Conservation (phyloP, 2,113 vertebrate species). For the Elephantulus edwardii region DNA sequence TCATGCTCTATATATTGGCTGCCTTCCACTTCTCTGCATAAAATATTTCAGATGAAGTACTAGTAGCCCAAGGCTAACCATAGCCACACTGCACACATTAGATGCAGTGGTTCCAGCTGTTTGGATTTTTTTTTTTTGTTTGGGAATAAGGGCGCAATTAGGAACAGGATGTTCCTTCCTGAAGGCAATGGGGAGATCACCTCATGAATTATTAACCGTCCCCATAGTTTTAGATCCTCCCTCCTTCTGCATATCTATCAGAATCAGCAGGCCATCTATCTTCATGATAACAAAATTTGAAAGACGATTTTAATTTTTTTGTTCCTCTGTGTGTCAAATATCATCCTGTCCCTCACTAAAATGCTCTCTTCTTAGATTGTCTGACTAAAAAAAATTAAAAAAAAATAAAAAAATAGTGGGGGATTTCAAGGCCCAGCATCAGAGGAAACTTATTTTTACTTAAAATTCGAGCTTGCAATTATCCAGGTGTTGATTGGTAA, state of each 20-base stretch:
- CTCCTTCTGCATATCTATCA: neutral
- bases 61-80: conserved; percentile 21
- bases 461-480: conserved; percentile 46
- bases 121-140: neutral
- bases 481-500: conserved; percentile 69
- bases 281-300: conserved; percentile 56
- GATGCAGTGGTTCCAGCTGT: conserved; percentile 25
- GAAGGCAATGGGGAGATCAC: conserved; percentile 3
- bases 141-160: conserved; percentile 54
- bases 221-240: neutral
- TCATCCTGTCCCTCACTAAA: neutral
- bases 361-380: neutral
- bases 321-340: neutral
- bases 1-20: conserved; percentile 14
- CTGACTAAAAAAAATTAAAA: conserved; percentile 43
- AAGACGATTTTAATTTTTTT: neutral
- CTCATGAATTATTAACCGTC: conserved; percentile 54
- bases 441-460: conserved; percentile 55
- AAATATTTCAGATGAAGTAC: conserved; percentile 3
- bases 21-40: neutral
- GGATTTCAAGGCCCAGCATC: conserved; percentile 6
- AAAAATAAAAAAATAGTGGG: too few species aligned
- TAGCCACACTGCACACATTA: neutral
- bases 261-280: conserved; percentile 33
- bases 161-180: conserved; percentile 31